Conservation (phyloP, 2,113 vertebrate genomes). For the Colinus virginianus region DNA sequence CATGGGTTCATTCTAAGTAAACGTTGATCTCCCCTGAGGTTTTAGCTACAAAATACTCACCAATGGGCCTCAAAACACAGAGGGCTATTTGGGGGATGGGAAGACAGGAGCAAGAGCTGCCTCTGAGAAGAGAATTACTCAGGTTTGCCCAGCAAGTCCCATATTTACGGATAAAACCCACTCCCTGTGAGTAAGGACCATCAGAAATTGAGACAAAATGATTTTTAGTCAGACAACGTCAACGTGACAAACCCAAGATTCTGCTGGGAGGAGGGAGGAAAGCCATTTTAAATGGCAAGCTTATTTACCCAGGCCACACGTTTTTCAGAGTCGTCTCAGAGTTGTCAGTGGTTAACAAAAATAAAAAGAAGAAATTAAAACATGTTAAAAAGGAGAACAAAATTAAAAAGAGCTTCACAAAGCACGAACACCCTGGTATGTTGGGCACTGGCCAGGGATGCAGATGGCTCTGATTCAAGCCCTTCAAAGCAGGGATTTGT, state of each 20-base stretch:
- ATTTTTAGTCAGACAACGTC: neutral
- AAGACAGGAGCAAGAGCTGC: neutral
- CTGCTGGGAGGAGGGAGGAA: neutral
- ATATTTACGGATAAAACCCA: constrained; percentile 17
- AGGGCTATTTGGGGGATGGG: neutral
- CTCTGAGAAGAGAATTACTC: constrained; percentile 10
- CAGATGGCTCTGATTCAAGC: constrained; percentile 28
- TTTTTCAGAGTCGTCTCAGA: rapidly evolving
- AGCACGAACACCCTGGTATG: neutral
- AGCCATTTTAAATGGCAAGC: neutral
- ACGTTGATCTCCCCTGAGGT: neutral
- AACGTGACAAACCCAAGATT: constrained; percentile 11
- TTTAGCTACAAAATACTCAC: neutral
- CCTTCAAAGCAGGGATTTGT: constrained; percentile 25
- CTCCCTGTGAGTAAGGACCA: neutral
- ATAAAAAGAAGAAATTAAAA: neutral
- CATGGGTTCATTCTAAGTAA: neutral
- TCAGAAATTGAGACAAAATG: constrained; percentile 24
- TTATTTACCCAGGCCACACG: neutral
- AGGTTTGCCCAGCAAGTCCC: neutral
- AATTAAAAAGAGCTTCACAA: neutral
- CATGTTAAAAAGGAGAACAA: neutral
- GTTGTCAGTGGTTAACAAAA: neutral
- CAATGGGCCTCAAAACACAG: neutral
- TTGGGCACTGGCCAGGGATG: neutral